Conservation (phyloP, 2,797 vertebrate genomes). For the Aldrovandia affinis region DNA sequence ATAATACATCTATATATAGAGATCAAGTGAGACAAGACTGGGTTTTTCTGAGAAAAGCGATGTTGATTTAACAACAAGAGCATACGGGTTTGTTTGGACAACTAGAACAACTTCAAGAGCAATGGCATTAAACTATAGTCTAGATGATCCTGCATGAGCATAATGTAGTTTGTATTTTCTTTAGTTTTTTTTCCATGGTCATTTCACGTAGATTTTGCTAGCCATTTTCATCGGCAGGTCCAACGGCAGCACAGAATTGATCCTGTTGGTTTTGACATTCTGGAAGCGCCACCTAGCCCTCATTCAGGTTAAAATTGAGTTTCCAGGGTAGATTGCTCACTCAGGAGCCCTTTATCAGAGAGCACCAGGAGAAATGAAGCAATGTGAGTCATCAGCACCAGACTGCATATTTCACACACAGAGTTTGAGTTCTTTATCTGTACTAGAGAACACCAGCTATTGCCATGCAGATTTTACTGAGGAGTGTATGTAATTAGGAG, state of each 20-base stretch:
- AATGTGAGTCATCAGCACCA: not conserved
- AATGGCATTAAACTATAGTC: not conserved
- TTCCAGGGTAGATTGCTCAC: slow-evolving; percentile 1
- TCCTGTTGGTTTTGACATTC: slow-evolving; percentile 20
- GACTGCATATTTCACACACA: slow-evolving; percentile 7
- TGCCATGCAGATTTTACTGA: not conserved
- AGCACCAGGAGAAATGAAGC: not conserved
- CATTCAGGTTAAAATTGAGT: slow-evolving; percentile 8
- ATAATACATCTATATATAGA: not conserved
- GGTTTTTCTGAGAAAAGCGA: not conserved
- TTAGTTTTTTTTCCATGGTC: not conserved
- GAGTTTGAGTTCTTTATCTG: not conserved
- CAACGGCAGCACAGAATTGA: slow-evolving; percentile 12
- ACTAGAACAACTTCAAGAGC: not conserved
- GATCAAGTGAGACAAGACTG: not conserved
- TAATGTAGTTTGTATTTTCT: not conserved
- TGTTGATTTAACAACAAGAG: not conserved
- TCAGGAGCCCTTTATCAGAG: slow-evolving; percentile 5
- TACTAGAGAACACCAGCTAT: not conserved
- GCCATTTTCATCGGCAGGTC: not conserved
- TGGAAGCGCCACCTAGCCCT: not conserved
- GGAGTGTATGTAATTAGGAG: not conserved
- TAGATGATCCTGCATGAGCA: not conserved
- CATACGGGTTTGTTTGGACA: not conserved
- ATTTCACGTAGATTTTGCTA: not conserved